Conservation (phyloP, 2,113 vertebrate species). For the Hyperopisus bebe region DNA sequence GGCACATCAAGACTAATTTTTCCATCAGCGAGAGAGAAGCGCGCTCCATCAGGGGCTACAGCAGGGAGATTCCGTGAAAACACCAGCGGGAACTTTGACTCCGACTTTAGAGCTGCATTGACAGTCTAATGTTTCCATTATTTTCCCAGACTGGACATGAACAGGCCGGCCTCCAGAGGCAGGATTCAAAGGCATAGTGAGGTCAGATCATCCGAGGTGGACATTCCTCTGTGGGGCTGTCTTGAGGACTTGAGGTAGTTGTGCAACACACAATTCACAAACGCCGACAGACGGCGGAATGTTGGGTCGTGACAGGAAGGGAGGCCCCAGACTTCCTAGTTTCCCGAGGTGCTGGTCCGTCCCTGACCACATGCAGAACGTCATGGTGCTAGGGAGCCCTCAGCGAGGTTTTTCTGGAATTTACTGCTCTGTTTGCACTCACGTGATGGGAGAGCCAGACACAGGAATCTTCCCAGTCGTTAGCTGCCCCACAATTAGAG, state of each 20-base stretch:
- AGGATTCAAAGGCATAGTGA: neutral
- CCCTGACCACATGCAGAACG: neutral
- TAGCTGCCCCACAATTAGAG: slow-evolving; percentile 38
- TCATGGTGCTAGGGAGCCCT: slow-evolving; percentile 14
- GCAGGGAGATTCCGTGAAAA: neutral
- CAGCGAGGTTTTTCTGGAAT: slow-evolving; percentile 20
- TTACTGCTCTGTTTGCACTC: slow-evolving; percentile 36
- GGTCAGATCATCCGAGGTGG: neutral
- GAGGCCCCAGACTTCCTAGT: neutral
- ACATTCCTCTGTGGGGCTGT: neutral
- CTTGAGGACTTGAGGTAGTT: neutral
- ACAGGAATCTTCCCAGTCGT: slow-evolving; percentile 9
- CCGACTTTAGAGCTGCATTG: slow-evolving; percentile 12
- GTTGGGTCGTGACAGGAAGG: neutral
- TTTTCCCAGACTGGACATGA: neutral
- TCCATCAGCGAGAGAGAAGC: slow-evolving; percentile 24
- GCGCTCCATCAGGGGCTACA: neutral
- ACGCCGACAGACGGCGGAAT: neutral
- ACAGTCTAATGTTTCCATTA: neutral
- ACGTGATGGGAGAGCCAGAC: neutral
- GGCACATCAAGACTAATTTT: slow-evolving; percentile 51
- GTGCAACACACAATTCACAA: neutral
- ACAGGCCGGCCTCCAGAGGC: neutral
- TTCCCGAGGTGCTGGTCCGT: neutral
- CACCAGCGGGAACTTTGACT: slow-evolving; percentile 15